Conservation (phyloP, 1,140 invertebrate genomes). For the Heliconius hermathena region DNA sequence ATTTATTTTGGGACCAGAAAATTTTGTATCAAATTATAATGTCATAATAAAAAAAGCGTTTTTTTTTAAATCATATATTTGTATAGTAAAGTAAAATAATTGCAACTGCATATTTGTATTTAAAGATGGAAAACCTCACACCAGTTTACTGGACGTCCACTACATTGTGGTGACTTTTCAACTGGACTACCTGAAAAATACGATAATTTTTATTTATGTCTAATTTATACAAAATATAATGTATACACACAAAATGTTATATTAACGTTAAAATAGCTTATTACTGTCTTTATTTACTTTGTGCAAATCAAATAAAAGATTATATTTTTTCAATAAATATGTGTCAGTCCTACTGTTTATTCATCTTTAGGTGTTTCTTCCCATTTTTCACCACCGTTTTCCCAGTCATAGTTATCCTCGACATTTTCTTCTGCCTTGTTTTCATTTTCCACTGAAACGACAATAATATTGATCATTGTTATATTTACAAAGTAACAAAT, state of each 20-base stretch:
- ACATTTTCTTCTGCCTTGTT: conserved; percentile 19
- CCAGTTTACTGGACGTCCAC: conserved; percentile 6
- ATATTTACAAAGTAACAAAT: background rate
- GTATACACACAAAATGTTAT: background rate
- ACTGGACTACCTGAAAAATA: conserved; percentile 7
- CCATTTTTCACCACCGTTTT: conserved; percentile 51
- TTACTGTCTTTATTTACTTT: background rate
- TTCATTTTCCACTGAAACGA: conserved; percentile 8
- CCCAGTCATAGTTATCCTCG: conserved; percentile 48
- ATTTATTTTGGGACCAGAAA: background rate
- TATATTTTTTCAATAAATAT: background rate
- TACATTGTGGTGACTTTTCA: conserved; percentile 5
- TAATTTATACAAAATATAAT: background rate
- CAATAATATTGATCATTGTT: conserved; percentile 5
- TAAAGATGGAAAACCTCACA: conserved; percentile 13
- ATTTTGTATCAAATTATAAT: background rate
- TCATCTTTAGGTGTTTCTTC: conserved; percentile 39
- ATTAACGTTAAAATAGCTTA: background rate
- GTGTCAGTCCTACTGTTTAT: background rate
- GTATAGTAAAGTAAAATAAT: conserved; percentile 14
- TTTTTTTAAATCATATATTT: conserved; percentile 24
- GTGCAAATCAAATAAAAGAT: background rate
- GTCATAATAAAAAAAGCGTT: background rate
- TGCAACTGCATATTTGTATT: conserved; percentile 22
- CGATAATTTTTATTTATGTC: background rate